These are phyloP conservation scores for Drosophila fuyamai DNA, from an alignment of 1,140 invertebrate species.

Conservation along the genomic window DNA sequence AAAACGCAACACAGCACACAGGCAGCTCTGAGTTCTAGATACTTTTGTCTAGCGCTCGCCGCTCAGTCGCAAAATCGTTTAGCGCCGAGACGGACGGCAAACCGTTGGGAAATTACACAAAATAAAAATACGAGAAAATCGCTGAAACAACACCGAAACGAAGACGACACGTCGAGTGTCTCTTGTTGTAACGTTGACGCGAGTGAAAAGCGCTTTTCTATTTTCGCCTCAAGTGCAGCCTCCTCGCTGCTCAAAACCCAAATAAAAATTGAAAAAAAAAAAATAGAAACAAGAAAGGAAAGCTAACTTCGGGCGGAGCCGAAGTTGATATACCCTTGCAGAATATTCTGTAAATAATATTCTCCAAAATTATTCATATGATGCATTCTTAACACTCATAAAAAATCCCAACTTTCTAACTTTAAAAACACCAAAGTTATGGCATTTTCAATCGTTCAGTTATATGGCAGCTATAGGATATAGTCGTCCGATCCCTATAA, in stretches of 20 bases:
- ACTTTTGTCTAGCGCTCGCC: slow-evolving; percentile 73
- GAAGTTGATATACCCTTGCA: no score
- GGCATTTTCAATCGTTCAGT: no score
- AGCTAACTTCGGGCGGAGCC: no score
- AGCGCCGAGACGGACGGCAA: slow-evolving; percentile 71
- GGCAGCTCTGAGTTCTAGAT: slow-evolving; percentile 73
- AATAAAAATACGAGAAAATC: slow-evolving; percentile 19
- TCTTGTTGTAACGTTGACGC: slow-evolving; percentile 69
- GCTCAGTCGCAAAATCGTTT: slow-evolving; percentile 79
- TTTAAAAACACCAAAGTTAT: no score
- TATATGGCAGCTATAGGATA: no score
- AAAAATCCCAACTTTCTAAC: no score
- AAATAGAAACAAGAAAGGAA: no score
- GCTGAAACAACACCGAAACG: slow-evolving; percentile 29
- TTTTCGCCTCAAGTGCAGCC: slow-evolving; percentile 79
- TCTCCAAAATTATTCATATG: no score
- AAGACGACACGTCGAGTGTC: slow-evolving; percentile 43
- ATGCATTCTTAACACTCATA: no score
- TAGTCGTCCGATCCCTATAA: no score
- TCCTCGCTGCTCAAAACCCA: slow-evolving; percentile 8
- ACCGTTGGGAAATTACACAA: slow-evolving; percentile 51
- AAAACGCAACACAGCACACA: slow-evolving; percentile 38
- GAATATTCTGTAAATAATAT: no score
- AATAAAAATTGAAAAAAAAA: slow-evolving; percentile 13
- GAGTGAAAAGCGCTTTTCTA: slow-evolving; percentile 78